Base-by-base conservation (phyloP, 2,888 invertebrate species). In the Strigamia maritima region DNA sequence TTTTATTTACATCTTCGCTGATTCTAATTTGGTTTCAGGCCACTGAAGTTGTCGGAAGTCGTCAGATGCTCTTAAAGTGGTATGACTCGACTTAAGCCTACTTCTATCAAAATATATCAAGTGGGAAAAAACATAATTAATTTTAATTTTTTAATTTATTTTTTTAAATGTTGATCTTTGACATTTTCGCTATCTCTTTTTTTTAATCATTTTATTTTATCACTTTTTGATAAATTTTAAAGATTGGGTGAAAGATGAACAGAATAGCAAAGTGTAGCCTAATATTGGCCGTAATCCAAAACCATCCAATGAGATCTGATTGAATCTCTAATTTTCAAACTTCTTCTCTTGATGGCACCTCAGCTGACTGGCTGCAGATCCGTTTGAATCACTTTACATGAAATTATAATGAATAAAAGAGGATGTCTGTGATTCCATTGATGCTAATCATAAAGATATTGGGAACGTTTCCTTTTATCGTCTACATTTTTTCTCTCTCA, bases 351-450 rank as follows among this genome's bases (percentile, higher is more conserved):
- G 22, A 60, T 60, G 60, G 19, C 60, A 60, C 60, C 60, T 60
- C 60, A 60, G 60, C 60, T 60, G 24, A 60, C 60, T 60, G 60
- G 60, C 60, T 60, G 60, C 22, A 60, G 60, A 60, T 60, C 60
- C 60, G 60, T 60, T 60, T 60, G 60, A 60, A 60, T 60, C 22
- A 19, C 24, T 24, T 60, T 60, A 60, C 60, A 60, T 60, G 60
- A 60, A 60, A 24, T 24, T 60, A 60, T 60, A 60, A 60, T 60
- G 60, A 60, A 60, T 60, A 60, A 60, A 60, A 60, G 60, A 60
- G 60, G 60, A 60, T 60, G 60, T 60, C 60, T 60, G 60, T 60
- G 60, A 60, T 60, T 60, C 60, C 60, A 60, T 60, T 60, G 60
- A 60, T 60, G 60, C 60, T 60, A 60, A 60, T 60, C 60, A 60